Evolutionary conservation across 2,113 vertebrate species (phyloP), one percentile per base, ranked within the genome.

Genomic region (Cynoglossus semilaevis): DNA sequence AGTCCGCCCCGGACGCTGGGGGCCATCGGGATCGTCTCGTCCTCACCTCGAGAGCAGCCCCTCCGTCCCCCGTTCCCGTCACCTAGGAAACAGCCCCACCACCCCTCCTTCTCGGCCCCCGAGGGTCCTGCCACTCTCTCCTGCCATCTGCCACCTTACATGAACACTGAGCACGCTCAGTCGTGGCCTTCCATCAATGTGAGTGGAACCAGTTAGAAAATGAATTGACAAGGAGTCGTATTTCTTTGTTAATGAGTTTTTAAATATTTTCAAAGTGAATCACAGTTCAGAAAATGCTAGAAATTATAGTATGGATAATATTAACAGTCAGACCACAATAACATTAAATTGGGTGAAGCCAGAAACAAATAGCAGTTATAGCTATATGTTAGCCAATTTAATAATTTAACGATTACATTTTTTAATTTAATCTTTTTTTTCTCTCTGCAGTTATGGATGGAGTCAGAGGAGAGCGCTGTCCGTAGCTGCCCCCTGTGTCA

Each of bases 121-220:
- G 91, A 93, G 38, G 79, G 88, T 9, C 84, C 91, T 0, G 75
- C 15, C 54, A 83, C 80, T 29, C 85, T 91, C 85, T 1, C 90
- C 89, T 73, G 90, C 91, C 80, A 93, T 92, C 37, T 49, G 72
- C 91, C 77, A 83, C 88, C 56, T 85, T 85, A 85, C 70, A 69
- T 82, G 61, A 80, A 58, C 61, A 64, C 90, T 0, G 95, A 97
- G 74, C 94, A 96, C 43, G 94, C 94, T 57, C 95, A 95, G 91
- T 96, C 95, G 65, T 97, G 94, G 95, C 95, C 95, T 0, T 96
- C 95, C 41, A 96, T 96, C 77, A 96, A 94, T 1, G 95, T 96
- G 81, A 94, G 94, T 69, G 14, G n/a, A 52, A 9, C 10, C 15
- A 58, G n/a, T 35, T 17, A 65, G 11, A 3, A 46, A 63, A 17